phyloP scores from a whole-genome alignment of 2,888 invertebrate species.

The Beris morrisii region DNA sequence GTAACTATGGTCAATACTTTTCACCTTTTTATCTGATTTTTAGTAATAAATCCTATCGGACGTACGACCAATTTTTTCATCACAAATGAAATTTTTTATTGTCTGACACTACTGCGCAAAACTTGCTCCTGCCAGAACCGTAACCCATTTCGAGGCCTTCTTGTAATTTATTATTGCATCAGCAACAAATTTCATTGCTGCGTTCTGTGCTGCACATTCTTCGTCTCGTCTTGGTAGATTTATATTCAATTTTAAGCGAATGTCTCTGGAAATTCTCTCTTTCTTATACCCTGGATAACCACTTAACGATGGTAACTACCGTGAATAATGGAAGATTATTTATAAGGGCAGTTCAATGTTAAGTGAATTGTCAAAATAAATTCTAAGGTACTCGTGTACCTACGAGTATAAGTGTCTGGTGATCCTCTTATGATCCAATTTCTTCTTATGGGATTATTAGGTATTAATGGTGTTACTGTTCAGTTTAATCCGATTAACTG shows the following conservation, averaged over 20 bases:
- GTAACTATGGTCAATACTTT: too few relatives aligned
- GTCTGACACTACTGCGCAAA: too few relatives aligned
- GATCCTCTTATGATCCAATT: conserved; percentile 13
- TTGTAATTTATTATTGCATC: not conserved
- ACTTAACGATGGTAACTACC: conserved; percentile 19
- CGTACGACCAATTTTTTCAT: too few relatives aligned
- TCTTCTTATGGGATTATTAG: conserved; percentile 29
- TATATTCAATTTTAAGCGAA: conserved; percentile 17
- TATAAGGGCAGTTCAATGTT: conserved; percentile 30
- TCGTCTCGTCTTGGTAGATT: conserved; percentile 6
- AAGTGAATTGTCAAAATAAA: conserved; percentile 32
- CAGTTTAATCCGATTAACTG: conserved; percentile 30
- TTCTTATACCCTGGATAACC: conserved; percentile 3
- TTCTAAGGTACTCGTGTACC: conserved; percentile 7
- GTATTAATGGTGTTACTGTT: conserved; percentile 32
- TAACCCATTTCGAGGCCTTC: too few relatives aligned
- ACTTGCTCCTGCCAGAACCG: too few relatives aligned
- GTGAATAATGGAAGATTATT: conserved; percentile 26
- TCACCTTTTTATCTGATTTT: too few relatives aligned
- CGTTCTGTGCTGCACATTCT: not conserved
- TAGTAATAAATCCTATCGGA: too few relatives aligned
- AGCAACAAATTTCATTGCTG: not conserved
- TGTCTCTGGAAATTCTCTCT: not conserved
- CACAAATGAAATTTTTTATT: too few relatives aligned
- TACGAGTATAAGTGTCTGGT: too few relatives aligned